Evolutionary conservation across 2,113 vertebrate species (phyloP).

Genomic region (Ondatra zibethicus): DNA sequence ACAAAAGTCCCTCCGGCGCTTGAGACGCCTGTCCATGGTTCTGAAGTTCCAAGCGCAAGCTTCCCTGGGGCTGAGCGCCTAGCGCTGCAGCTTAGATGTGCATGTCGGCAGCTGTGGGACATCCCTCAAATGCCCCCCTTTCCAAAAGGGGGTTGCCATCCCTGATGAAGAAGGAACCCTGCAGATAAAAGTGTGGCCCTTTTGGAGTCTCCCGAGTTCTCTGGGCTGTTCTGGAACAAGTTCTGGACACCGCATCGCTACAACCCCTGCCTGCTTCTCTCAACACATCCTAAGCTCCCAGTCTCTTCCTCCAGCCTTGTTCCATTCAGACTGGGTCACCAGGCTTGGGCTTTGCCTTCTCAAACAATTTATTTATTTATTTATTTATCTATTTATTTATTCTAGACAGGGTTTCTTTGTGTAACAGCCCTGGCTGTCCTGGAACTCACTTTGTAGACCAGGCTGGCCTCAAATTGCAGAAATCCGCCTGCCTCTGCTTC

Average conservation of each 20-base stretch:
- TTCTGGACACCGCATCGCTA: neutral
- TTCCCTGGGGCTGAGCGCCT: too few species aligned
- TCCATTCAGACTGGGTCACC: neutral
- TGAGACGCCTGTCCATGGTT: neutral
- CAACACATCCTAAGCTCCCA: rapidly evolving
- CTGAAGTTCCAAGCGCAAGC: rapidly evolving
- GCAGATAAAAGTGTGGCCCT: neutral
- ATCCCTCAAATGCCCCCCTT: rapidly evolving
- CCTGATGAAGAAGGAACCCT: neutral
- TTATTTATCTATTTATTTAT: neutral
- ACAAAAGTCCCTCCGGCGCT: rapidly evolving
- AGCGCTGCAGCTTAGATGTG: neutral
- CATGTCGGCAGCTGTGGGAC: rapidly evolving
- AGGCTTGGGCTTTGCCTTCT: neutral
- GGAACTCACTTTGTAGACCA: neutral
- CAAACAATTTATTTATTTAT: neutral
- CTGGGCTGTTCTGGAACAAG: neutral
- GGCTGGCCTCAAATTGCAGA: neutral
- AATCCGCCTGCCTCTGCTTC: neutral
- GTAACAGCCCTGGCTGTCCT: neutral
- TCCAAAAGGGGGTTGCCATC: neutral
- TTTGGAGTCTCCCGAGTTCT: neutral
- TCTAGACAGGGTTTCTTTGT: neutral
- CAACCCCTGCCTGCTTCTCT: too few species aligned
- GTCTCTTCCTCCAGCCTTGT: neutral